Percentiles rank a stretch among this genome's conserved stretches.
These are phyloP conservation scores for Limonius californicus DNA, from an alignment of 1,140 invertebrate species.

Conservation along the genomic window DNA sequence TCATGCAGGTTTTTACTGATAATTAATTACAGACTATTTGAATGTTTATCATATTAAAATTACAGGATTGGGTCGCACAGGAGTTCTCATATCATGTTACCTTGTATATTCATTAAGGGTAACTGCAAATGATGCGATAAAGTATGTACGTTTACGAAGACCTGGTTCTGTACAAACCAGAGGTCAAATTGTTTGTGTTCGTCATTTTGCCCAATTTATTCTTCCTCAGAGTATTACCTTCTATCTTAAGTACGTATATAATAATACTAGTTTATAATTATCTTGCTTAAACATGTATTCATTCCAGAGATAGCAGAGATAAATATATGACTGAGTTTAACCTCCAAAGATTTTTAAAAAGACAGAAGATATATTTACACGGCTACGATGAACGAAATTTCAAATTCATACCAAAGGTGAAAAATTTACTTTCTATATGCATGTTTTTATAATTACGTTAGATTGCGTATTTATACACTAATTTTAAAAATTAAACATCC, in stretches of 20 bases:
- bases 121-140: slow-evolving; percentile 73
- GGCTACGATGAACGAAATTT: slow-evolving; percentile 76
- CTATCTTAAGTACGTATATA: slow-evolving; percentile 57
- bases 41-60: slow-evolving; percentile 55
- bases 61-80: slow-evolving; percentile 75
- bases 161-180: slow-evolving; percentile 78
- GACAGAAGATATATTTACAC: slow-evolving; percentile 72
- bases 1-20: slow-evolving; percentile 66
- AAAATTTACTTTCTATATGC: slow-evolving; percentile 3
- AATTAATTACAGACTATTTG: neutral
- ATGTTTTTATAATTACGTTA: too few species aligned
- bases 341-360: slow-evolving; percentile 64
- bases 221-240: slow-evolving; percentile 76
- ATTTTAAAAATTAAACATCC: too few species aligned
- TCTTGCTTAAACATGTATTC: neutral
- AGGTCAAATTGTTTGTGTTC: slow-evolving; percentile 74
- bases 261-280: neutral
- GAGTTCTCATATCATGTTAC: slow-evolving; percentile 83
- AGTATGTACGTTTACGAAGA: slow-evolving; percentile 74
- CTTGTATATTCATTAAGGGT: slow-evolving; percentile 76
- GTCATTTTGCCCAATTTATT: slow-evolving; percentile 78
- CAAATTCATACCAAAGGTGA: slow-evolving; percentile 75
- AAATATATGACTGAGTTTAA: slow-evolving; percentile 61
- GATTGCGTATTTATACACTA: too few species aligned
- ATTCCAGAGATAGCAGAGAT: slow-evolving; percentile 49